Evolutionary conservation across 1,140 invertebrate species (phyloP), one percentile per base, ranked within the genome.

Genomic region (Pseudoatta argentina): DNA sequence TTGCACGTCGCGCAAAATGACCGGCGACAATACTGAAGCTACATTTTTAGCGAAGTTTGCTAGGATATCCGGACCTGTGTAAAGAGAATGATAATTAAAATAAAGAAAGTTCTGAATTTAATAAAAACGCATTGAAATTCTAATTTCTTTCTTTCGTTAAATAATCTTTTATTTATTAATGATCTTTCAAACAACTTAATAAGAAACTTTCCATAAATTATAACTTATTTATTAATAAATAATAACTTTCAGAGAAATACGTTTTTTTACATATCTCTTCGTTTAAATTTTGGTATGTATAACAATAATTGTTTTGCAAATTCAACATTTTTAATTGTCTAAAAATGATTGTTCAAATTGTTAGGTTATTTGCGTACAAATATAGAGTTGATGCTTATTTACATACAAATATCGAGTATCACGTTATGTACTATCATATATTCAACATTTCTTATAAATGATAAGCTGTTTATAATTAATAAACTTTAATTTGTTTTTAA

Each of bases 41-140:
- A 94, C 75, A 27, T 92, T 91, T 51, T 86, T 91, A 2, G 92
- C 88, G 21, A 93, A 88, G 18, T 90, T 88, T n/a, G 89, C 83
- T 61, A 93, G 59, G n/a, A 88, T 86, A 48, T 93, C 91, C 4
- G 92, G 61, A 64, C 69, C 93, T 93, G 53, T 12, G 21, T 77
- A 12, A 73, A 88, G 78, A 61, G 8, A 82, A 16, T 0, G 1
- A 24, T 73, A 21, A 16, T 61, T 3, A 44, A 66, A 66, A 12
- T 66, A 12, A 66, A 64, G 16, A 67, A 55, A 57, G 8, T 69
- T 55, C 14, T 27, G 1, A 72, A 82, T 24, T 24, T 44, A 3
- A 59, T 44, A 48, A 48, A 61, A 21, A 57, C n/a, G 24, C 59
- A n/a, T 63, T 39, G 6, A 4, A 64, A 34, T 48, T 21, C 44